These are phyloP conservation scores for Bursaphelenchus mucronatus DNA, from an alignment of 1,140 invertebrate species.

Conservation along the genomic window DNA sequence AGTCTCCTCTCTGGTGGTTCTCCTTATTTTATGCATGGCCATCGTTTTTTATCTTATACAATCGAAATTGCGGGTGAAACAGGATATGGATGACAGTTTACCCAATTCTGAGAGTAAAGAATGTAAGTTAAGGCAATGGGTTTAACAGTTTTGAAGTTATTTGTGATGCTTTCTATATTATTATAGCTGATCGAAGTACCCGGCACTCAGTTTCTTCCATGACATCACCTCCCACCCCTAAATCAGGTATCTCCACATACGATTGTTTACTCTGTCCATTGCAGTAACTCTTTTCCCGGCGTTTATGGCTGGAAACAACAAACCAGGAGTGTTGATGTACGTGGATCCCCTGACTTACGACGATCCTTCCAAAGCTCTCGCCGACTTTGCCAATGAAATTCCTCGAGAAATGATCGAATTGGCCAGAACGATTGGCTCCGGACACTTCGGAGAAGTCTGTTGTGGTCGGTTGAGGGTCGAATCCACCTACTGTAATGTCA, in stretches of 20 bases:
- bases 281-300: slow-evolving; percentile 42
- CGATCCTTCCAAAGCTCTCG: slow-evolving; percentile 54
- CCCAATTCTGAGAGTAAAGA: too few relatives aligned
- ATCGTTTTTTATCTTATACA: too few relatives aligned
- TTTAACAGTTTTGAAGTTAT: too few relatives aligned
- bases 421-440: slow-evolving; percentile 50
- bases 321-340: slow-evolving; percentile 26
- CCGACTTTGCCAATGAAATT: slow-evolving; percentile 59
- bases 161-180: too few relatives aligned
- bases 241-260: not conserved
- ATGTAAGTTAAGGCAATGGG: too few relatives aligned
- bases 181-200: too few relatives aligned
- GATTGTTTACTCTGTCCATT: slow-evolving; percentile 8
- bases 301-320: slow-evolving; percentile 11
- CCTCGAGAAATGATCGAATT: slow-evolving; percentile 42
- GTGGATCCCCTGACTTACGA: slow-evolving; percentile 60
- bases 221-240: not conserved
- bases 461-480: slow-evolving; percentile 44
- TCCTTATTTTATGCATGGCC: too few relatives aligned
- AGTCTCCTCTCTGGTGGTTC: too few relatives aligned
- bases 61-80: too few relatives aligned
- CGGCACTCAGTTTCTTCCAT: too few relatives aligned
- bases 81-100: too few relatives aligned
- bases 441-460: slow-evolving; percentile 60
- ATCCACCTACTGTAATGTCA: slow-evolving; percentile 41